Conservation (phyloP, 1,140 invertebrate species). For the Brachystomella parvula region DNA sequence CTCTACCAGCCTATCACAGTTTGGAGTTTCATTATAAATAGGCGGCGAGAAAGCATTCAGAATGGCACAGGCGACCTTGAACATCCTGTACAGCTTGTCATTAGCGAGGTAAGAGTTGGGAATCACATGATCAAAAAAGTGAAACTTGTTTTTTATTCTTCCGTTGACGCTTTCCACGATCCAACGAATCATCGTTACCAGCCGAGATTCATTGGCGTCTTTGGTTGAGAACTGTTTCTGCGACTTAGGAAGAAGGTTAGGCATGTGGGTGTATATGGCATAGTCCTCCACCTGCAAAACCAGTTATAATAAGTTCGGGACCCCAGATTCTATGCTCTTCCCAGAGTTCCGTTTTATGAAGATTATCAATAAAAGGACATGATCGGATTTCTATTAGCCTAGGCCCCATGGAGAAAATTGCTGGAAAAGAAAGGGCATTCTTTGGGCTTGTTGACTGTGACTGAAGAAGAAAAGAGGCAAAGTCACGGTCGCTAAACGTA, state of each 20-base stretch:
- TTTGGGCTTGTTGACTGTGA: too few species aligned
- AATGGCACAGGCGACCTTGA: constrained; percentile 9
- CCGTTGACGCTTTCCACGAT: constrained; percentile 43
- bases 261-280: too few species aligned
- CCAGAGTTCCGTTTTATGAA: too few species aligned
- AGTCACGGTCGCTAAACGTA: too few species aligned
- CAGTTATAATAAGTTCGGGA: too few species aligned
- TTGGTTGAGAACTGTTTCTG: constrained; percentile 38
- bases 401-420: too few species aligned
- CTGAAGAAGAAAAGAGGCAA: too few species aligned
- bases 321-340: too few species aligned
- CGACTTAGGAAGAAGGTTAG: constrained; percentile 27
- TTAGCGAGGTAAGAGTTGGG: neutral
- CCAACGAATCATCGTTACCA: constrained; percentile 42
- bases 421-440: too few species aligned
- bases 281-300: too few species aligned
- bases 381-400: too few species aligned
- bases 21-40: neutral
- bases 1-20: neutral
- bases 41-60: constrained; percentile 8
- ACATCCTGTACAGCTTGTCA: neutral
- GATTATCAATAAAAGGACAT: too few species aligned
- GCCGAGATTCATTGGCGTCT: constrained; percentile 41
- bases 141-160: constrained; percentile 22
- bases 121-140: constrained; percentile 7